A percentile compares a stretch with the other conserved stretches of the same genome.
Evolutionary conservation across 2,888 invertebrate species (phyloP).

Genomic region (Erebia epiphron): DNA sequence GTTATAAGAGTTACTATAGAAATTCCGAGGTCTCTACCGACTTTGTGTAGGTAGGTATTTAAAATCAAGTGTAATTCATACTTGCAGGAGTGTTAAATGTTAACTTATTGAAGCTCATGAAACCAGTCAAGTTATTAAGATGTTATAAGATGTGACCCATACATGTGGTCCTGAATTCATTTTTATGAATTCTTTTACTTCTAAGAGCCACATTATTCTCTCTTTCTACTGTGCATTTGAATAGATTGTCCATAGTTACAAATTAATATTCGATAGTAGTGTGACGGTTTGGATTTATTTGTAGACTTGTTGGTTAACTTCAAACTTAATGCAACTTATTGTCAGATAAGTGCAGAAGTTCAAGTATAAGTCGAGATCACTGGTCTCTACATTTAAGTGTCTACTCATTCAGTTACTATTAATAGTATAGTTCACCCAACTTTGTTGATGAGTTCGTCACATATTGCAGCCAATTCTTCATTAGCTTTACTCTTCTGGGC

Average conservation of each 20-base stretch:
- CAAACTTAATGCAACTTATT: slow-evolving; percentile 66
- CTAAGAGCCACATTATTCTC: neutral
- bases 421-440: slow-evolving; percentile 61
- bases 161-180: neutral
- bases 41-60: too few species aligned
- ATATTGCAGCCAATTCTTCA: slow-evolving; percentile 93
- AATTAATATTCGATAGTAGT: slow-evolving; percentile 22
- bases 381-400: slow-evolving; percentile 26
- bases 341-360: slow-evolving; percentile 66
- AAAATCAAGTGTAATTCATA: too few species aligned
- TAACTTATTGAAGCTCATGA: neutral
- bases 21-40: too few species aligned
- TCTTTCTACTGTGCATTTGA: neutral
- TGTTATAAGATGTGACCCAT: too few species aligned
- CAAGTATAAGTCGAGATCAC: slow-evolving; percentile 52
- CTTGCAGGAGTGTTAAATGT: neutral
- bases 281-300: slow-evolving; percentile 59
- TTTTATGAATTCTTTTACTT: neutral
- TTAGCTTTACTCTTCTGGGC: slow-evolving; percentile 95
- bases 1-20: too few species aligned
- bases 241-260: neutral
- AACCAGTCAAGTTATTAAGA: neutral
- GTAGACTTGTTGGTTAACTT: slow-evolving; percentile 31
- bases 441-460: slow-evolving; percentile 94
- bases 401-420: slow-evolving; percentile 40